Evolutionary conservation across 2,888 invertebrate species (phyloP), one percentile per base, ranked within the genome.

Genomic region (Euclidia mi): DNA sequence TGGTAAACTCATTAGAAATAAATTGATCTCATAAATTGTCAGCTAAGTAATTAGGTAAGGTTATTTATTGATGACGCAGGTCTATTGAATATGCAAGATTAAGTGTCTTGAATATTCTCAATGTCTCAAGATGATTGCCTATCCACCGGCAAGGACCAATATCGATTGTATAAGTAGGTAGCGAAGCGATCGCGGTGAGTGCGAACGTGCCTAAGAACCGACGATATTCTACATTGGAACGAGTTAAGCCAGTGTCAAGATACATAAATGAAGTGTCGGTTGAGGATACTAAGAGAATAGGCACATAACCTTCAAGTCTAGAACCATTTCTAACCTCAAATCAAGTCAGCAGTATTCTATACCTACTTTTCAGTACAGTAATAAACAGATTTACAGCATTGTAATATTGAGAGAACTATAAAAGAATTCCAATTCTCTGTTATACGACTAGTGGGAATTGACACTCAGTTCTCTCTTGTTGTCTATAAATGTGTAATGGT

Each of bases 161-260:
- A 79, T 76, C 71, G 76, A 66, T 74, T n/a, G 52, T 42, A 50
- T 53, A 50, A 74, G 68, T 66, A 49, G 56, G 51, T 50, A 69
- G 72, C 66, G n/a, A n/a, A n/a, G n/a, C 47, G 77, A 62, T 74
- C 59, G 52, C 28, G 70, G 70, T 72, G 61, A 74, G 60, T 62
- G 64, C 59, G 53, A 76, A 87, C 88, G 89, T 88, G 90, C 81
- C 76, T 64, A 84, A 88, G 85, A 72, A 59, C 65, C 62, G 51
- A 52, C 45, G 49, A 56, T 40, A 46, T 47, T 61, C 65, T 63
- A 52, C 41, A 47, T 67, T 56, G 45, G 56, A 71, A 79, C 70
- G 69, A 77, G 80, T 75, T 76, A 69, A 71, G 68, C 56, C 76
- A 67, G 53, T 67, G 60, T 69, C 67, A 72, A 73, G 71, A 66